Evolutionary conservation across 2,888 invertebrate species (phyloP).

Genomic region (Drosophila fulvimacula): DNA sequence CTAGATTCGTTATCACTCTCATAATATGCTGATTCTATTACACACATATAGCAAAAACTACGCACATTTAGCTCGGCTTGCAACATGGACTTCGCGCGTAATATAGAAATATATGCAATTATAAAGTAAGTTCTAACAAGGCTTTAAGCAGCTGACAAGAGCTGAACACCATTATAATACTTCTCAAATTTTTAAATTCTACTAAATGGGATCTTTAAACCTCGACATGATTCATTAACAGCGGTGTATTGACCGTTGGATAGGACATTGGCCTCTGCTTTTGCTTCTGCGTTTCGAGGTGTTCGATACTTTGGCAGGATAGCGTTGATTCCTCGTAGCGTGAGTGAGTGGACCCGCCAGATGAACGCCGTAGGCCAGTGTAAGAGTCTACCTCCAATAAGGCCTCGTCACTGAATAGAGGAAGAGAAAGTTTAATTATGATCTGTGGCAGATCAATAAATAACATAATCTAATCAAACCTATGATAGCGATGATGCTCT

Average conservation of each 20-base stretch:
- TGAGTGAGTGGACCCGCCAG: constrained; percentile 82
- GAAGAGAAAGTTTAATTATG: neutral
- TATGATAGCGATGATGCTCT: constrained; percentile 85
- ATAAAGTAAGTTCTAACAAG: constrained; percentile 27
- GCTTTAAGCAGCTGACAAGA: constrained; percentile 57
- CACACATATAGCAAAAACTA: constrained; percentile 21
- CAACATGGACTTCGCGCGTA: neutral
- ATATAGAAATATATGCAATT: neutral
- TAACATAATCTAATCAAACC: constrained; percentile 70
- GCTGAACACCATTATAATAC: constrained; percentile 50
- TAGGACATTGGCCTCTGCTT: constrained; percentile 80
- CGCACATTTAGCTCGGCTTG: neutral
- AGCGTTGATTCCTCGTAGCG: constrained; percentile 82
- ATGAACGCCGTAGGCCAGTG: constrained; percentile 80
- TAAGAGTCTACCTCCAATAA: constrained; percentile 84
- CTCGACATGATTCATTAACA: constrained; percentile 83
- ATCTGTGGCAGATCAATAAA: neutral
- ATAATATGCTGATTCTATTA: constrained; percentile 69
- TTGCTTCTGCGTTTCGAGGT: constrained; percentile 57
- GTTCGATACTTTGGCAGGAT: constrained; percentile 83
- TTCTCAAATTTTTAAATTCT: constrained; percentile 49
- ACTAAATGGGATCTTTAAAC: constrained; percentile 58
- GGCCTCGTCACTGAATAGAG: constrained; percentile 82
- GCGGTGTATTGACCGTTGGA: constrained; percentile 83
- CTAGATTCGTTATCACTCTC: constrained; percentile 78